These are phyloP conservation scores for Serripes groenlandicus DNA, from an alignment of 2,888 invertebrate genomes.

Conservation along the genomic window DNA sequence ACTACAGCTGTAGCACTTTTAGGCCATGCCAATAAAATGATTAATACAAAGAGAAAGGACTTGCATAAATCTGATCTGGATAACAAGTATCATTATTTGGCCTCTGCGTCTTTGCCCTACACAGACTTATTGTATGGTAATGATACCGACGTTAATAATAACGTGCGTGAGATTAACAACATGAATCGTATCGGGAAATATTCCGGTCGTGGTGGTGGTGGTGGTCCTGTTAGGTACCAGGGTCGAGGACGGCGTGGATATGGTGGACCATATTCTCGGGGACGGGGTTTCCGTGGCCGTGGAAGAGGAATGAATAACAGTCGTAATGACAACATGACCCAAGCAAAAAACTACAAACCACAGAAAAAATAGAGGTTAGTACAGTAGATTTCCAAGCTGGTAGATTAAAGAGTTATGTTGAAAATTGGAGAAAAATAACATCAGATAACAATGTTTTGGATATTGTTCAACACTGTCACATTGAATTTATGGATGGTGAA, in stretches of 20 bases:
- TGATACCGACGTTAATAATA: constrained; percentile 37
- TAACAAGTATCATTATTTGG: constrained; percentile 38
- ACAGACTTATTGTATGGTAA: constrained; percentile 46
- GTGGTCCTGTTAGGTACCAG: constrained; percentile 8
- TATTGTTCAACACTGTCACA: constrained; percentile 26
- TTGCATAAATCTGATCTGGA: constrained; percentile 40
- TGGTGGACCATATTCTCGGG: constrained; percentile 4
- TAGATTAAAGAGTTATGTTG: no score
- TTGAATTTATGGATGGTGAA: constrained; percentile 13
- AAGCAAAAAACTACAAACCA: constrained; percentile 3
- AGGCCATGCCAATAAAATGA: constrained; percentile 36
- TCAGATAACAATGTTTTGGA: constrained; percentile 14
- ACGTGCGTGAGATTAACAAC: constrained; percentile 36
- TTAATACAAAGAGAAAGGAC: constrained; percentile 34
- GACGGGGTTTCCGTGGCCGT: constrained; percentile 19
- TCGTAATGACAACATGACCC: no score
- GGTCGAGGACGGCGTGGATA: background rate
- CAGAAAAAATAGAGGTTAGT: constrained; percentile 5
- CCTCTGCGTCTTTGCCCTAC: constrained; percentile 35
- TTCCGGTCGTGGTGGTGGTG: constrained; percentile 1
- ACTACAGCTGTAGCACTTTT: constrained; percentile 24
- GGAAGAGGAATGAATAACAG: background rate
- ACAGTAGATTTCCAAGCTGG: no score
- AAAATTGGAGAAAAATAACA: constrained; percentile 30
- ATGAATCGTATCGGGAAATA: constrained; percentile 33